These are phyloP conservation scores for Ips typographus DNA, from an alignment of 1,140 invertebrate species.

Conservation along the genomic window DNA sequence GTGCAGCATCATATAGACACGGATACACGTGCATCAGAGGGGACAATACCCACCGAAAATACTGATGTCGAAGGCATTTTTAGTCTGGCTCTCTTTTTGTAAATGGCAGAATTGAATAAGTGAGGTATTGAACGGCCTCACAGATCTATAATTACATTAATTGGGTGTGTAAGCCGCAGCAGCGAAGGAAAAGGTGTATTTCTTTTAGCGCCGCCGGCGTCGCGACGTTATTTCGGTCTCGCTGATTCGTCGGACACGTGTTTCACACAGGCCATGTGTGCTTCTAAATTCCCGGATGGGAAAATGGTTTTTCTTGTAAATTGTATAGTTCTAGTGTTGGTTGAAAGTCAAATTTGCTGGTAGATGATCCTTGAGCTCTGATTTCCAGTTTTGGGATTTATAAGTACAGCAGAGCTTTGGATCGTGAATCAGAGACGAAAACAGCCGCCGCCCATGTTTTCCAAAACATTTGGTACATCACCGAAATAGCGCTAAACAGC, in stretches of 20 bases:
- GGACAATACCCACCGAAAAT: neutral
- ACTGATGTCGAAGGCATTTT: no score
- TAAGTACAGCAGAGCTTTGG: no score
- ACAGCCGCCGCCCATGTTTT: neutral
- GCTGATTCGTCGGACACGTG: constrained; percentile 32
- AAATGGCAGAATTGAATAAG: no score
- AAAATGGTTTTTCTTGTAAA: constrained; percentile 25
- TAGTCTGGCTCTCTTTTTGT: no score
- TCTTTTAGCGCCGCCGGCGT: constrained; percentile 35
- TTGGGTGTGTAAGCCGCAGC: neutral
- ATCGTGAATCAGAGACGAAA: no score
- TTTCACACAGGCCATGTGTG: constrained; percentile 26
- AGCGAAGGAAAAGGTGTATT: constrained; percentile 10
- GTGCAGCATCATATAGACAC: constrained; percentile 9
- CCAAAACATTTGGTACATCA: constrained; percentile 30
- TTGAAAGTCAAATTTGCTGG: constrained; percentile 20
- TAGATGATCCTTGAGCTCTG: neutral
- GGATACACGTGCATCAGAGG: constrained; percentile 13
- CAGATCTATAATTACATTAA: no score
- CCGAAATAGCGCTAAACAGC: constrained; percentile 33
- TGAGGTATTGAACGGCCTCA: no score
- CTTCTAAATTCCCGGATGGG: constrained; percentile 30
- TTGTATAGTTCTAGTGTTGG: neutral
- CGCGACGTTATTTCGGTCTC: constrained; percentile 26
- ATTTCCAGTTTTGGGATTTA: no score